Percentiles rank a stretch among this genome's conserved stretches.
Conservation (phyloP, 2,888 invertebrate species). For the Athalia cordata region DNA sequence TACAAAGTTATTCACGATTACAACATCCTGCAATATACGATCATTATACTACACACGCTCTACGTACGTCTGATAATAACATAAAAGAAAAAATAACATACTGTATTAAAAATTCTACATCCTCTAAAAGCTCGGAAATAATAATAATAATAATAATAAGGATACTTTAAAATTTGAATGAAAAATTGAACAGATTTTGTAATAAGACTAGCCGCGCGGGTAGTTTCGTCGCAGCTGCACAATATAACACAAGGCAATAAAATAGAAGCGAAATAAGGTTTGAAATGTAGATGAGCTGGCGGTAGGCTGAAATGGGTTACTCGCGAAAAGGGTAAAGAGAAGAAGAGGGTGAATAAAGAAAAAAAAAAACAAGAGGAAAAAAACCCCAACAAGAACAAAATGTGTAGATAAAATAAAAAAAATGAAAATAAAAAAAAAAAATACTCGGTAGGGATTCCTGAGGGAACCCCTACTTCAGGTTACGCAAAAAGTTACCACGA, state of each 20-base stretch:
- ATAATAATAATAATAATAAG: too few species aligned
- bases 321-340: neutral
- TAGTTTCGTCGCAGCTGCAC: neutral
- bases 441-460: constrained; percentile 22
- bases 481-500: constrained; percentile 29
- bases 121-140: neutral
- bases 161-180: neutral
- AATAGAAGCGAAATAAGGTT: constrained; percentile 23
- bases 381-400: constrained; percentile 18
- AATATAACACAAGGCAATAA: neutral
- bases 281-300: constrained; percentile 33
- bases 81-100: neutral
- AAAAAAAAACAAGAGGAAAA: neutral
- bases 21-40: neutral
- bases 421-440: neutral
- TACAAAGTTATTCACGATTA: too few species aligned
- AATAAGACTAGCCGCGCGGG: neutral
- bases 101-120: neutral
- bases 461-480: constrained; percentile 34
- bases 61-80: neutral
- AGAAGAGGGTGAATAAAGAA: neutral
- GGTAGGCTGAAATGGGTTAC: constrained; percentile 7
- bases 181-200: neutral
- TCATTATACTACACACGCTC: neutral
- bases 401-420: constrained; percentile 23